Percentiles rank a stretch among this genome's conserved stretches.
Conservation (phyloP, 1,140 invertebrate species). For the Heliconius melpomene region DNA sequence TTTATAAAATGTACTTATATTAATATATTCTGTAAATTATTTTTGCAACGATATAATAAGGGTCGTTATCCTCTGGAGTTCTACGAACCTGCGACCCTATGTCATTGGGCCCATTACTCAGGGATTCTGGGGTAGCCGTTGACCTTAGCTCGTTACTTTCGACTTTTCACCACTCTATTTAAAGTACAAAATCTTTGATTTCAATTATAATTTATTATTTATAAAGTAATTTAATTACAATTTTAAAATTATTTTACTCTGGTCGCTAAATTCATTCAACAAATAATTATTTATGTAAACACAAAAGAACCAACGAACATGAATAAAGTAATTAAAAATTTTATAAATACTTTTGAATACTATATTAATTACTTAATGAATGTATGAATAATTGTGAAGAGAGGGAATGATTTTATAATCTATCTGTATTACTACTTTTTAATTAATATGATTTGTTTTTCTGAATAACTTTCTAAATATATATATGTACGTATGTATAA, state of each 20-base stretch:
- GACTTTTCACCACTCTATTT: slow-evolving; percentile 12
- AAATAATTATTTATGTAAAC: neutral
- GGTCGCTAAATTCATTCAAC: neutral
- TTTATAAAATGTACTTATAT: neutral
- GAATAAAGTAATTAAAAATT: neutral
- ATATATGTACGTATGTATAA: no score
- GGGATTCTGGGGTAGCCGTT: slow-evolving; percentile 40
- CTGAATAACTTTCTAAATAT: no score
- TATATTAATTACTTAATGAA: neutral
- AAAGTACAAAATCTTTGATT: neutral
- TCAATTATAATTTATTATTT: neutral
- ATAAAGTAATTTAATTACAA: neutral
- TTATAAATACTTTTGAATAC: neutral
- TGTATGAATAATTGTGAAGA: neutral
- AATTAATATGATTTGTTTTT: no score
- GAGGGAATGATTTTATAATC: neutral
- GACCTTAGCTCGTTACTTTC: slow-evolving; percentile 26
- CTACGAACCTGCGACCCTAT: slow-evolving; percentile 51
- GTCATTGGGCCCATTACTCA: slow-evolving; percentile 54
- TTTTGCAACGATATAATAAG: neutral
- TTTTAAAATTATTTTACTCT: neutral
- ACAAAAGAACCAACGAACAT: neutral
- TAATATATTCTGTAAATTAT: neutral
- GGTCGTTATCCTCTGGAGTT: slow-evolving; percentile 51
- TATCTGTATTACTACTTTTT: neutral